Base-by-base conservation (phyloP, 2,113 vertebrate genomes). In the Hydrochoerus hydrochaeris region DNA sequence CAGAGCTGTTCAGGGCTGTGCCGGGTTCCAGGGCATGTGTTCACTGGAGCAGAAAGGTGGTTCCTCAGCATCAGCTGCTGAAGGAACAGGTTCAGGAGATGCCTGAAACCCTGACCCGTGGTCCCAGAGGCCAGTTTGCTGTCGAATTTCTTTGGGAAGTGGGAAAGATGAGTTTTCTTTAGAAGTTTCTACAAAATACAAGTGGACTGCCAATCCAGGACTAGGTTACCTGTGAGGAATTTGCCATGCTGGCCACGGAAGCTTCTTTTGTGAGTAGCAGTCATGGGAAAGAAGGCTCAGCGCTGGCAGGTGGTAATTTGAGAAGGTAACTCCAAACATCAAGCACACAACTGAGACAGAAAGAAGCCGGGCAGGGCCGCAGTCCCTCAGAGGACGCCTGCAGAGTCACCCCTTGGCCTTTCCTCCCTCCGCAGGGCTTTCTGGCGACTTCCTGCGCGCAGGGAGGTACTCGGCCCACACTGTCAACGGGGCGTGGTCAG, bases 401-500 rank as follows among this genome's bases (percentile, higher is more conserved):
- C 5, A 9, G 11, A 75, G 1, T 93, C 30, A 17, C 41, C 0
- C 6, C 26, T 78, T 30, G 30, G 0, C 2, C 32, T 54, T 95
- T 90, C 2, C 26, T 54, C 86, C 2, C 32, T 54, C 88, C 22
- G 24, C 90, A 99, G 99, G 98, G 49, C 91, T 98, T 54, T 98
- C 98, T 96, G 99, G 99, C 2, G 99, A 99, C 95, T 99, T 99
- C 95, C 98, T 99, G 93, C 99, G 99, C 4, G 98, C 99, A 2
- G 99, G 99, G 19, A 98, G 99, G 54, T 99, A 99, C 86, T 99
- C 99, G 0, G 99, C 99, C 58, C 99, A 99, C 95, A 99, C 99
- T 0, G 98, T 99, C 85, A 99, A 99, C 0, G 99, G 99, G 2
- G 99, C 99, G 41, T 99, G 99, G 99, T 99, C 99, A 0, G 98